Evolutionary conservation across 92 coral and sea anemone species (phyloP), one percentile per base, ranked within the genome.

Genomic region (Paragorgia papillata): DNA sequence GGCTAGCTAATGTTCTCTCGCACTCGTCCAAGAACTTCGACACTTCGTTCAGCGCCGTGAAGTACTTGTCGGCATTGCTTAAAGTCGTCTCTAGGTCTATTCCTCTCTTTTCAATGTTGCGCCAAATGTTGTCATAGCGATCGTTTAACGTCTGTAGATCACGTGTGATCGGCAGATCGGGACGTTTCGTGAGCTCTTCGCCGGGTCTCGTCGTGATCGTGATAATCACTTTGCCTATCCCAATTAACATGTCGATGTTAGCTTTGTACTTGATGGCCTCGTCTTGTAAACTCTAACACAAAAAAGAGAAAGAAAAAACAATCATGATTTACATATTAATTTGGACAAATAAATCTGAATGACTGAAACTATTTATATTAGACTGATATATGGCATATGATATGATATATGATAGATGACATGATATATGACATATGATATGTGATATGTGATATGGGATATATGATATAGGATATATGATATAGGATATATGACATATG

Each of bases 201-300:
- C 80, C 91, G n/a, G 91, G 89, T 17, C 71, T 82, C 20, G 91
- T 84, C 48, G 97, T 89, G 69, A 94, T 91, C 53, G 91, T 89
- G 81, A 94, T 85, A 53, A 94, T 94, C 27, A 94, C 97, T 49
- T 94, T 94, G 12, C 98, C 97, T 8, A 94, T 88, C 32, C 98
- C 98, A 31, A 88, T 79, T 54, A 94, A 57, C 48, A 94, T 91
- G 85, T 94, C 98, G 51, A 94, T 84, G 34, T 90, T 96, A 21
- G 98, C 98, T 80, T 94, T 94, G 90, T 94, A 89, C 60, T 94
- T 86, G 46, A 94, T 96, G 20, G 98, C 98, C 57, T 94, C 98
- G 54, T 85, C 92, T 82, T 90, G 97, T 14, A 94, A 74, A 0
- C 80, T 56, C 98, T 94, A 69, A 19, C 18, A 22, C 68, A 17